Base-by-base conservation (phyloP, 1,140 invertebrate genomes). In the Drosophila carrolli region DNA sequence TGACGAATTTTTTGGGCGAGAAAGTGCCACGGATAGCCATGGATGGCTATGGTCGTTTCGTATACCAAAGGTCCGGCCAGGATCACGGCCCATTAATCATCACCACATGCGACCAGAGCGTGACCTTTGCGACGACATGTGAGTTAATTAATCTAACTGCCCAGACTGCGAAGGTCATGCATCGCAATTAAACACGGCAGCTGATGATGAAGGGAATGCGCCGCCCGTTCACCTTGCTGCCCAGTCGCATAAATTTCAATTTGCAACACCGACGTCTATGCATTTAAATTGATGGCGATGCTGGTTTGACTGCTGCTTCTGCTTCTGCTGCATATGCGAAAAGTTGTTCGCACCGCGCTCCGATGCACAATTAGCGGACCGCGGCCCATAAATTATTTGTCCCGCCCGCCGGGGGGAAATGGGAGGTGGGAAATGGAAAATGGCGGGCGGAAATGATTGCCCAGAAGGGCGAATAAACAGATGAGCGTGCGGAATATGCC, bases 61-160 rank as follows among this genome's bases (percentile, higher is more conserved):
- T 37, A 55, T 54, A 35, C 11, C 48, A 70, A 40, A 70, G 68
- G 53, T 50, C 54, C 51, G 35, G 48, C 5, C 8, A 35, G 43
- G 60, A 66, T 75, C 61, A 7, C 29, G 16, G 50, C 40, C 79
- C 62, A 88, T 86, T 86, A 83, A 86, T 86, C 83, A 86, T 83
- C 41, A 67, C 66, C 75, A 76, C 67, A 88, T 88, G 82, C 78
- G 63, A 56, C 59, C 29, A 32, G 35, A 40, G 59, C 16, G 48
- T 88, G 83, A 79, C 83, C 83, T 86, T 82, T 67, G 70, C 75
- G 71, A 65, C 60, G 82, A 86, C 82, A 82, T 79, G 83, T 68
- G 56, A 88, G 78, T 88, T 83, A 86, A 88, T 88, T 88, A 89
- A 88, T 88, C 83, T 88, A 89, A 68, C 83, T 77, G 72, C 37